Percentiles rank a stretch among this genome's conserved stretches.
Evolutionary conservation across 2,888 invertebrate species (phyloP).

Genomic region (Buathra laborator): DNA sequence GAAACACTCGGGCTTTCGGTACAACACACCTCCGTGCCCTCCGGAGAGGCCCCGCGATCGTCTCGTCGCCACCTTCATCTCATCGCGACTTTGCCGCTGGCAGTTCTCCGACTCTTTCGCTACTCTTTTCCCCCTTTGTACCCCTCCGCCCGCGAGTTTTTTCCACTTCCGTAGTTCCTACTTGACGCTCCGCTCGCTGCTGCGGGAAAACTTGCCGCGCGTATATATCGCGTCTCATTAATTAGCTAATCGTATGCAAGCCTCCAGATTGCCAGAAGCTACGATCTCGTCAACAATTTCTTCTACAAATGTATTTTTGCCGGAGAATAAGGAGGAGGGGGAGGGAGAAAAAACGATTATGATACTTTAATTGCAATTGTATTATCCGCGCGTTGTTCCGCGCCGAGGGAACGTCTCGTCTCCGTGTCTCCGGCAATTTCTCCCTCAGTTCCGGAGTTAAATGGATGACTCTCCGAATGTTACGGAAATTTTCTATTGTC

Average conservation of each 20-base stretch:
- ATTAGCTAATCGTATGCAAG: conserved; percentile 34
- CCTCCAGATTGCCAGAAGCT: background rate
- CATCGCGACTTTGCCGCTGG: background rate
- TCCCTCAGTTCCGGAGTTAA: background rate
- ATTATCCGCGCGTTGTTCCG: background rate
- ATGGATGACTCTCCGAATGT: background rate
- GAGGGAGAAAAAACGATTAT: background rate
- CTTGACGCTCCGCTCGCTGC: background rate
- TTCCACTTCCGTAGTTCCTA: background rate
- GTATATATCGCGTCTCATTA: conserved; percentile 6
- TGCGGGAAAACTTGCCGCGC: background rate
- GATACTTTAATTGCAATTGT: background rate
- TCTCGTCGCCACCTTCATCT: background rate
- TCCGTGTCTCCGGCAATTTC: conserved; percentile 10
- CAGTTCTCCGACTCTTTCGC: background rate
- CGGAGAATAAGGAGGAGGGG: background rate
- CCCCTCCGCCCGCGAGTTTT: background rate
- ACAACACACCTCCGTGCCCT: conserved; percentile 18
- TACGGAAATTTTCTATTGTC: conserved; percentile 11
- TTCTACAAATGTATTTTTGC: background rate
- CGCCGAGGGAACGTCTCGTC: background rate
- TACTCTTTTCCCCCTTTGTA: background rate
- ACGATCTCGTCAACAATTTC: background rate
- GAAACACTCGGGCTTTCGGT: conserved; percentile 24
- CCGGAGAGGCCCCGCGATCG: background rate